phyloP scores from a whole-genome alignment of 2,113 vertebrate species.

The Cyprinus carpio region DNA sequence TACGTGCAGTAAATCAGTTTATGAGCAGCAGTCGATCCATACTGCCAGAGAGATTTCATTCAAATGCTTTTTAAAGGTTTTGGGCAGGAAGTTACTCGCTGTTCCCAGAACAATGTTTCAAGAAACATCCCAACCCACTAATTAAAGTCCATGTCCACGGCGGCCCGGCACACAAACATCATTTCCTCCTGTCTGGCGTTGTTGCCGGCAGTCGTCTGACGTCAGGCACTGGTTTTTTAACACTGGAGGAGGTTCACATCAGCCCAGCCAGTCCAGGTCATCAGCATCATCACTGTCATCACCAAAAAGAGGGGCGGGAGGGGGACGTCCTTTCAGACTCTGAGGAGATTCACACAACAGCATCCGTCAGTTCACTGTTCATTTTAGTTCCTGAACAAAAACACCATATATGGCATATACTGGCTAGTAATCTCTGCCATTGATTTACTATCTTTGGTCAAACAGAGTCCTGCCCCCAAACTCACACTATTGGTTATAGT shows the following conservation, averaged over 20 bases:
- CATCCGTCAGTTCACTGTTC: too few relatives aligned
- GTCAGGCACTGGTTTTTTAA: neutral
- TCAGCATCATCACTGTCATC: conserved; percentile 87
- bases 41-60: neutral
- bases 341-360: conserved; percentile 63
- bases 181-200: neutral
- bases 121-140: neutral
- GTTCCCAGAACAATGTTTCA: neutral
- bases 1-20: neutral
- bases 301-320: conserved; percentile 87
- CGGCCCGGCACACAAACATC: neutral
- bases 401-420: neutral
- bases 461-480: neutral
- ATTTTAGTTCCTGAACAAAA: too few relatives aligned
- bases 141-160: neutral
- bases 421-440: neutral
- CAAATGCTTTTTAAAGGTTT: neutral
- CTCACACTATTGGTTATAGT: neutral
- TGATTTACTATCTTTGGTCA: too few relatives aligned
- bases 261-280: conserved; percentile 89
- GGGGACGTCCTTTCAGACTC: conserved; percentile 92
- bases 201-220: too few relatives aligned
- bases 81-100: neutral
- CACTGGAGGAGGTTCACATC: conserved; percentile 56
- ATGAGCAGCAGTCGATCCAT: conserved; percentile 7